Conservation (phyloP, 2,888 invertebrate species). For the Folsomia candida region DNA sequence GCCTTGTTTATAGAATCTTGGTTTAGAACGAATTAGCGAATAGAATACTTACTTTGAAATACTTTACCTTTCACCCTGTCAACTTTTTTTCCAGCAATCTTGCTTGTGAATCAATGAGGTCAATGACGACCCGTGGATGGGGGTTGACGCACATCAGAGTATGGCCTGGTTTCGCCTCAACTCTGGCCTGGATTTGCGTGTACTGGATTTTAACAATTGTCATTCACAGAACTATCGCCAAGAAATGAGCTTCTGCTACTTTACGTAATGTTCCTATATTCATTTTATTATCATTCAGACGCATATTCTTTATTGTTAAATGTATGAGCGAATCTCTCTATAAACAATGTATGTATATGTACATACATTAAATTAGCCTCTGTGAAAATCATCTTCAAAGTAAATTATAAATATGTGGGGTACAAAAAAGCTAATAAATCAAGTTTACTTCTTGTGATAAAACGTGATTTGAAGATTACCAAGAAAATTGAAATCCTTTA, state of each 20-base stretch:
- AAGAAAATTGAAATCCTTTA: constrained; percentile 37
- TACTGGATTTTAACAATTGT: constrained; percentile 35
- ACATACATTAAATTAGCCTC: no score
- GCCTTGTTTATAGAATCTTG: no score
- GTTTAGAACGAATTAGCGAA: no score
- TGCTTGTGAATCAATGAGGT: constrained; percentile 39
- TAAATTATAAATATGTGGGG: no score
- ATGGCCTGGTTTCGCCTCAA: constrained; percentile 39
- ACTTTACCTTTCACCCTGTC: no score
- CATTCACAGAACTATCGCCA: constrained; percentile 26
- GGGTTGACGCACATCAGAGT: constrained; percentile 32
- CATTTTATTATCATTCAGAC: background rate
- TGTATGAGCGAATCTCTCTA: no score
- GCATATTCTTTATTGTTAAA: background rate
- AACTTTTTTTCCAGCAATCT: constrained; percentile 41
- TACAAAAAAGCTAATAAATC: no score
- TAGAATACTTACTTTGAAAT: no score
- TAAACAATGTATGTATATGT: no score
- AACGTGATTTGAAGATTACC: constrained; percentile 25
- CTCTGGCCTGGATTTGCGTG: constrained; percentile 34
- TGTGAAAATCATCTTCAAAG: no score
- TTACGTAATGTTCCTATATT: no score
- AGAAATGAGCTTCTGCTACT: constrained; percentile 16
- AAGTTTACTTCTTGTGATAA: no score
- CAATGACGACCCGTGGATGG: constrained; percentile 39